phyloP scores from a whole-genome alignment of 2,888 invertebrate species.

The Plebejus argus region DNA sequence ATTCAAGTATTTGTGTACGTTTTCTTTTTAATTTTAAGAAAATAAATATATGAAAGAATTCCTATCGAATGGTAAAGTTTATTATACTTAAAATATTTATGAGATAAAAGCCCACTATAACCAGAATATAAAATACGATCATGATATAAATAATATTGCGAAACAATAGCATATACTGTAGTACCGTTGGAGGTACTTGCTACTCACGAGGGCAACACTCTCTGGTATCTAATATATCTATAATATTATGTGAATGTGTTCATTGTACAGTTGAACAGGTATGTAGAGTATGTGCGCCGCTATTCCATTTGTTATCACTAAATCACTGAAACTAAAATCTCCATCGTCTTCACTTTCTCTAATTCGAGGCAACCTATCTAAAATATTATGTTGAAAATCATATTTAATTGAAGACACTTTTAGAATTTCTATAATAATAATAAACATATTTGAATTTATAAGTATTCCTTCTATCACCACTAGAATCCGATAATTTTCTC shows the following conservation, averaged over 20 bases:
- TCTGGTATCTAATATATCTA: slow-evolving; percentile 48
- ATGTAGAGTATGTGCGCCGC: slow-evolving; percentile 4
- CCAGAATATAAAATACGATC: background rate
- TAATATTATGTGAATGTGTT: slow-evolving; percentile 12
- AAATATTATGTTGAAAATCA: background rate
- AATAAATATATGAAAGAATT: background rate
- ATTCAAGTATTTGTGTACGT: too few relatives aligned
- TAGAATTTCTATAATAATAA: background rate
- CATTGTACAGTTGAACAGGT: background rate
- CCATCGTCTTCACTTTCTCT: background rate
- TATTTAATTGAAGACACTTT: background rate
- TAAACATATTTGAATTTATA: too few relatives aligned
- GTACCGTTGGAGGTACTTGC: slow-evolving; percentile 65
- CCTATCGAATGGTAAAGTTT: background rate
- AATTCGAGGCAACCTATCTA: background rate
- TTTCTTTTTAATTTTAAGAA: too few relatives aligned
- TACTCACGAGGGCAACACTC: slow-evolving; percentile 64
- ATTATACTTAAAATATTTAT: background rate
- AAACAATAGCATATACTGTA: slow-evolving; percentile 49
- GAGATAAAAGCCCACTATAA: background rate
- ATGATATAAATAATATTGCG: slow-evolving; percentile 8
- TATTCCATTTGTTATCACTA: background rate
- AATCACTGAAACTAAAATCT: background rate
- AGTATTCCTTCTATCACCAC: too few relatives aligned
- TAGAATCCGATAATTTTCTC: too few relatives aligned